Conservation (phyloP, 2,888 invertebrate species). For the Drosophila ustulata region DNA sequence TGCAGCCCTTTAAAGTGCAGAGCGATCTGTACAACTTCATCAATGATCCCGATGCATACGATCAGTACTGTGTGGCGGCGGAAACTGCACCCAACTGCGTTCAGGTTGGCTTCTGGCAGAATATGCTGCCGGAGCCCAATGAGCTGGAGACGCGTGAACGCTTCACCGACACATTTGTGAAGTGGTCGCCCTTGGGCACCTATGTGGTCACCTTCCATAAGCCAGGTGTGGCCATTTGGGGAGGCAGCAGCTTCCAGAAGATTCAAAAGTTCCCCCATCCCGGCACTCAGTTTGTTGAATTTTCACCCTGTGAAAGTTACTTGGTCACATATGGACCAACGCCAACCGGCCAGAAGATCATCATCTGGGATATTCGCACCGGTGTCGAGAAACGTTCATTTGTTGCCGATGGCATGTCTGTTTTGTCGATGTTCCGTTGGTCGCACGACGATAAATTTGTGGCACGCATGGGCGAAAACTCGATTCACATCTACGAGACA, state of each 20-base stretch:
- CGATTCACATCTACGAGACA: conserved; percentile 97
- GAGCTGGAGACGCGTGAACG: conserved; percentile 92
- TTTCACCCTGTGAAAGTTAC: conserved; percentile 99
- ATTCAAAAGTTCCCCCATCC: conserved; percentile 96
- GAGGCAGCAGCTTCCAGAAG: conserved; percentile 96
- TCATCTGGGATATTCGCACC: conserved; percentile 98
- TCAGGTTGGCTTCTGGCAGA: conserved; percentile 94
- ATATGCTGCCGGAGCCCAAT: conserved; percentile 94
- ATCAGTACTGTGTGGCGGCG: conserved; percentile 96
- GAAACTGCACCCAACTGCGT: conserved; percentile 91
- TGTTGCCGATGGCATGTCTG: conserved; percentile 92
- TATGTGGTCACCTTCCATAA: conserved; percentile 98
- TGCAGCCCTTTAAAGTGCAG: conserved; percentile 95
- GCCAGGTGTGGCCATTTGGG: conserved; percentile 98
- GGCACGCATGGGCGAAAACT: conserved; percentile 93
- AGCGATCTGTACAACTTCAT: conserved; percentile 97
- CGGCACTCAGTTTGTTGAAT: conserved; percentile 97
- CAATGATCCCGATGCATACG: conserved; percentile 97
- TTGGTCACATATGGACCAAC: conserved; percentile 97
- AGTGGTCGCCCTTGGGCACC: conserved; percentile 99
- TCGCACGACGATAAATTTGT: conserved; percentile 98
- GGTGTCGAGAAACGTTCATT: conserved; percentile 97
- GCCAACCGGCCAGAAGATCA: conserved; percentile 91
- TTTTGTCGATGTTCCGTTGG: conserved; percentile 99
- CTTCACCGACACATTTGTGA: conserved; percentile 98